phyloP scores from a whole-genome alignment of 2,888 invertebrate genomes.

The Campaea margaritaria region DNA sequence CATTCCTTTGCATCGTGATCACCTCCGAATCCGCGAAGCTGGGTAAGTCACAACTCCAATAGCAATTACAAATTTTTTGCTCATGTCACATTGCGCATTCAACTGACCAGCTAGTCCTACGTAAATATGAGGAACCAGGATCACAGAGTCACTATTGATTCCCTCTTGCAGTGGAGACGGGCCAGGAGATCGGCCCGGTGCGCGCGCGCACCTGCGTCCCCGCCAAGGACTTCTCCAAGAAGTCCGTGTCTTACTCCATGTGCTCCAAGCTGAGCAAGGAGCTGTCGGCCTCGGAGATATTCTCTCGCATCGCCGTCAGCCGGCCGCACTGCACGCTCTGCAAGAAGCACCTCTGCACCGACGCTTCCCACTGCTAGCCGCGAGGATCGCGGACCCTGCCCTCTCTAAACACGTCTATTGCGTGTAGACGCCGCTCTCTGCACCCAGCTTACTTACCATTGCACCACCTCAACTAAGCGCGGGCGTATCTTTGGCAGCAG shows the following conservation, averaged over 20 bases:
- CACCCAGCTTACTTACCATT: neutral
- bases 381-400: neutral
- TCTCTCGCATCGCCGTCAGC: slow-evolving; percentile 73
- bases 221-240: slow-evolving; percentile 78
- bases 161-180: slow-evolving; percentile 69
- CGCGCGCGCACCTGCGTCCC: slow-evolving; percentile 80
- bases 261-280: slow-evolving; percentile 79
- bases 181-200: slow-evolving; percentile 78
- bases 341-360: slow-evolving; percentile 75
- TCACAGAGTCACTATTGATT: no score
- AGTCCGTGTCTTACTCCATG: slow-evolving; percentile 77
- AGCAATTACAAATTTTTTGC: neutral
- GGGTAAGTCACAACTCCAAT: slow-evolving; percentile 60
- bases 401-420: neutral
- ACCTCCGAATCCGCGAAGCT: slow-evolving; percentile 78
- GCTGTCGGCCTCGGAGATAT: slow-evolving; percentile 76
- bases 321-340: slow-evolving; percentile 77
- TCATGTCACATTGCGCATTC: neutral
- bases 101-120: slow-evolving; percentile 10
- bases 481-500: no score
- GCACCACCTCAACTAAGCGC: no score
- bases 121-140: no score
- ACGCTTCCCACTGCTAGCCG: slow-evolving; percentile 67
- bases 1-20: slow-evolving; percentile 76
- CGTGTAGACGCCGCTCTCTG: neutral